Conservation (phyloP, 2,797 vertebrate genomes). For the Varecia variegata region DNA sequence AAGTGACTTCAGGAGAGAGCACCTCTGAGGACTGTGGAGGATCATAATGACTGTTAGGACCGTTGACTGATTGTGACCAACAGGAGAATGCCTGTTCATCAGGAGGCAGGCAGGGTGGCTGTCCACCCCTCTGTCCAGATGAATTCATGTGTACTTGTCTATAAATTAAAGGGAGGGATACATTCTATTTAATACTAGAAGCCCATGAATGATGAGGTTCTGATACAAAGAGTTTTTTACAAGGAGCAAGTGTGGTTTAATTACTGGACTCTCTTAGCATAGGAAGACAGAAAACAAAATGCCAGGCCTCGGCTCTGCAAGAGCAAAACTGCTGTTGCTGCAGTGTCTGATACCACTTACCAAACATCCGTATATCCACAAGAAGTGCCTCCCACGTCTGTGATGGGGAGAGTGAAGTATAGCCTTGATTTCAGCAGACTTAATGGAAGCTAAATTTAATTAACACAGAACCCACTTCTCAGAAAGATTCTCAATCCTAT, state of each 20-base stretch:
- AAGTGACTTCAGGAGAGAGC: slow-evolving; percentile 42
- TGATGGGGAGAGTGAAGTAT: not conserved
- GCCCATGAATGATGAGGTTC: not conserved
- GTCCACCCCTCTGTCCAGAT: not conserved
- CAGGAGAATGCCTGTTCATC: not conserved
- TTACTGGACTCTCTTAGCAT: not conserved
- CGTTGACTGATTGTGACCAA: not conserved
- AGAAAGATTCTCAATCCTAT: slow-evolving; percentile 8
- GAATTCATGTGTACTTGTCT: slow-evolving; percentile 9
- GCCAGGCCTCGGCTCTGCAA: not conserved
- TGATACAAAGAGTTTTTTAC: slow-evolving; percentile 12
- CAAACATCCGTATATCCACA: not conserved
- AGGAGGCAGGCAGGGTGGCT: not conserved
- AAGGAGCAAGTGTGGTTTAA: not conserved
- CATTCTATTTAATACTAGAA: not conserved
- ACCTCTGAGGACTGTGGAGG: slow-evolving; percentile 16
- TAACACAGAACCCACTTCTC: slow-evolving; percentile 22
- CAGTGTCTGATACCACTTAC: not conserved
- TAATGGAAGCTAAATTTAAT: slow-evolving; percentile 40
- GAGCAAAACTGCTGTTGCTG: not conserved
- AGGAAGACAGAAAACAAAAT: slow-evolving; percentile 37
- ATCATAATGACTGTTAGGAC: not conserved
- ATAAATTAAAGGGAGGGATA: not conserved
- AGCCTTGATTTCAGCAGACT: slow-evolving; percentile 24
- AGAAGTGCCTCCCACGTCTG: slow-evolving; percentile 14